Base-by-base conservation (phyloP, 1,140 invertebrate species). In the Eumeta japonica region DNA sequence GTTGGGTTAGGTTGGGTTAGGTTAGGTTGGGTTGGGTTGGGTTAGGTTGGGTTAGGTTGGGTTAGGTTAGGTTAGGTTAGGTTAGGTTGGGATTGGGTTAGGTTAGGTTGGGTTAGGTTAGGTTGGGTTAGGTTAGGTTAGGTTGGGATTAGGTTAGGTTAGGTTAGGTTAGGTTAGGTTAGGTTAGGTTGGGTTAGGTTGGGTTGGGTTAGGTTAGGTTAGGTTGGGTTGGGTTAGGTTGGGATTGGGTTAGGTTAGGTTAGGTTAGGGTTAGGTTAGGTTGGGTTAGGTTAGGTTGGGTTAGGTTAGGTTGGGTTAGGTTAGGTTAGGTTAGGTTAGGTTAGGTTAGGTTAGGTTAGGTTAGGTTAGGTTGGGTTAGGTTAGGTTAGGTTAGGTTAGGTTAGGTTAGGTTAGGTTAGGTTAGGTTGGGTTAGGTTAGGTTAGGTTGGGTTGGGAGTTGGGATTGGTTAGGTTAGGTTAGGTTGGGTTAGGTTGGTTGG, bases 1-100 rank as follows among this genome's bases (percentile, higher is more conserved):
- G 41, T 48, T 43, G 41, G 46, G 37, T 43, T 48, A 43, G 37
- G 35, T 48, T 41, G 39, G 37, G 47, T 50, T 32, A 30, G 31
- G 35, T 46, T 39, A 41, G 44, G 35, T 46, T 41, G 37, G 48
- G 41, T 47, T 43, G 43, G 48, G 44, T 47, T 45, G 43, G 41
- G 44, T 50, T 45, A 43, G 45, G 41, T 47, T 33, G 16, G 28
- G 29, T 41, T 38, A 33, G 35, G 36, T 37, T 37, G 18, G 35
- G 35, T 27, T 38, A 34, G 18, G 40, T 27, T 48, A 45, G 45
- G 49, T 48, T 48, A 43, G 39, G 49, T 48, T 51, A 41, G 42
- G 49, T 44, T 51, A 48, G 41, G n/a, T n/a, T n/a, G n/a, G n/a
- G n/a, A n/a, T n/a, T n/a, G n/a, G n/a, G n/a, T n/a, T n/a, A n/a